Conservation (phyloP, 2,888 invertebrate genomes). For the Meteorus colon region DNA sequence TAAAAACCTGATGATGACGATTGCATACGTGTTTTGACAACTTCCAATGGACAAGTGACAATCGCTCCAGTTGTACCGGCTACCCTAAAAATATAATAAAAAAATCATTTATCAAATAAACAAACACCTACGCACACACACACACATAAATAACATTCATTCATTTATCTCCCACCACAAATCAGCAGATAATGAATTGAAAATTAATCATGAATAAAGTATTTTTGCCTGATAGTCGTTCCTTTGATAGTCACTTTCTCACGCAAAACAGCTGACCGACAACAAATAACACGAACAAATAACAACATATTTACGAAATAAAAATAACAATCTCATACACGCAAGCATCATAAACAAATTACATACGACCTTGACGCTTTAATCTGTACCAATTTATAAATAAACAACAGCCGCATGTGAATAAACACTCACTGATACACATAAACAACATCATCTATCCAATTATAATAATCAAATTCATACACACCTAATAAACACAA, state of each 20-base stretch:
- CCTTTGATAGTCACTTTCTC: neutral
- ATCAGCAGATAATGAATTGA: neutral
- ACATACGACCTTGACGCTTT: neutral
- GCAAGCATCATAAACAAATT: neutral
- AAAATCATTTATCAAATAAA: neutral
- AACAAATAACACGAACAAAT: neutral
- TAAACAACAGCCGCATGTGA: neutral
- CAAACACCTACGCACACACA: neutral
- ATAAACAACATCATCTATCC: neutral
- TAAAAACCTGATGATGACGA: slow-evolving; percentile 85
- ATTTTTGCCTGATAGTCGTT: neutral
- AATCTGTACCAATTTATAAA: neutral
- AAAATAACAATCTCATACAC: neutral
- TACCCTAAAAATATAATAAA: slow-evolving; percentile 77
- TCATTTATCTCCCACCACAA: neutral
- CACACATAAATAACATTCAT: slow-evolving; percentile 7
- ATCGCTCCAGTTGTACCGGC: slow-evolving; percentile 98
- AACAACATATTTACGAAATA: neutral
- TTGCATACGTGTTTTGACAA: slow-evolving; percentile 97
- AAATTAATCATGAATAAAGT: neutral
- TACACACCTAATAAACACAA: neutral
- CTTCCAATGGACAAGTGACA: slow-evolving; percentile 97
- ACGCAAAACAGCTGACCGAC: neutral
- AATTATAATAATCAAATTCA: neutral
- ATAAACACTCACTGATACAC: too few relatives aligned